Evolutionary conservation across 1,140 invertebrate species (phyloP).

Genomic region (Paraescarpia echinospica): DNA sequence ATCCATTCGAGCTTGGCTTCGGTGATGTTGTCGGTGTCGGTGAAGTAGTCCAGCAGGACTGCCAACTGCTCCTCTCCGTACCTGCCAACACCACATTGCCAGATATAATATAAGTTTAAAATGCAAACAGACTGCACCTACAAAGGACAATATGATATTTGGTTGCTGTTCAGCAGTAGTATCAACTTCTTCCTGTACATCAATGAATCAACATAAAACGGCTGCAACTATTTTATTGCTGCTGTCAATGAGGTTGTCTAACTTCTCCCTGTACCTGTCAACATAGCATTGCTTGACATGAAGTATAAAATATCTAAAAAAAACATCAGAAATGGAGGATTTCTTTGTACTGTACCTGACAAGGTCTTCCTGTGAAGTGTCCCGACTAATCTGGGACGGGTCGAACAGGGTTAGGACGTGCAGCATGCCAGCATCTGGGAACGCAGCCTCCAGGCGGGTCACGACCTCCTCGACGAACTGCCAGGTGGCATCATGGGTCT

Average conservation of each 20-base stretch:
- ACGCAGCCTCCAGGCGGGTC: not conserved
- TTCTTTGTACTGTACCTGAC: constrained; percentile 7
- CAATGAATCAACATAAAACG: not conserved
- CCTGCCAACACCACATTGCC: constrained; percentile 7
- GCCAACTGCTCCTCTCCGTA: not conserved
- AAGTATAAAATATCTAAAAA: not conserved
- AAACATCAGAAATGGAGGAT: not conserved
- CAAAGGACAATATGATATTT: not conserved
- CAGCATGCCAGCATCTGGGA: constrained; percentile 14
- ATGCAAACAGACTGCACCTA: not conserved
- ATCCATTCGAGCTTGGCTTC: not conserved
- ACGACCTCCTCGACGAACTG: constrained; percentile 10
- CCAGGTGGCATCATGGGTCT: not conserved
- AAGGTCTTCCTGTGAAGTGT: constrained; percentile 16
- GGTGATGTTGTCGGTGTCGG: not conserved
- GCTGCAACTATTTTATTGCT: not conserved
- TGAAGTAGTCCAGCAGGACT: not conserved
- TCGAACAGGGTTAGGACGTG: not conserved
- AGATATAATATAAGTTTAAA: not conserved
- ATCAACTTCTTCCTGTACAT: not conserved
- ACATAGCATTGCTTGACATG: not conserved
- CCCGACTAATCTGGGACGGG: not conserved
- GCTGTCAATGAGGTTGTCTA: not conserved
- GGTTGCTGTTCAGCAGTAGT: not conserved
- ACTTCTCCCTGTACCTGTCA: constrained; percentile 10